Evolutionary conservation across 2,888 invertebrate genomes (phyloP), one percentile per base, ranked within the genome.

Genomic region (Eupithecia inturbata): DNA sequence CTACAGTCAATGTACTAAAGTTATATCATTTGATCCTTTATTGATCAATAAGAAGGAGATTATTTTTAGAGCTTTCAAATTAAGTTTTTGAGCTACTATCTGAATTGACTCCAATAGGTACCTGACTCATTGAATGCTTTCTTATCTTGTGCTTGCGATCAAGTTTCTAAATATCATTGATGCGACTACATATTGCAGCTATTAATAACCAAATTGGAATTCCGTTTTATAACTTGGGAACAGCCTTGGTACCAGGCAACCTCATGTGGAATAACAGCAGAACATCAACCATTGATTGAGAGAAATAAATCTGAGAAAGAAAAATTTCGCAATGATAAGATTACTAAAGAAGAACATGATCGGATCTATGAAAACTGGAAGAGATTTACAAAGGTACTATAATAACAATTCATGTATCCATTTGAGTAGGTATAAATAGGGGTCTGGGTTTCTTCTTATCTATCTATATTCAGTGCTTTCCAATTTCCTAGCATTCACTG

Each of bases 171-270:
- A 7, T 49, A 53, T 53, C 22, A 26, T 53, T 49, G 12, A 49
- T 74, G 41, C 31, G 70, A 49, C 45, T 49, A 49, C 49, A 70
- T 63, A 31, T 77, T 89, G 75, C 81, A 92, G 92, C 67, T 86
- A 67, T 77, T 92, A 49, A 64, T 87, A 39, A 72, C 80, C 3
- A 89, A 80, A 81, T 78, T 87, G 53, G 67, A 79, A 45, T 22
- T 81, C 70, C 84, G 84, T 77, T 67, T 75, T 26, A 84, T 92
- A 71, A 84, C 85, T 57, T 93, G 93, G 93, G 78, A 85, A 9
- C 89, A 87, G 77, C 93, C 93, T 7, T 93, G 92, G 93, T 93
- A 92, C 80, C 93, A 93, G 83, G 78, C 80, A 70, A 67, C 79
- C 2, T 22, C 36, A n/a, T 67, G 78, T 64, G 28, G 70, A 14